Evolutionary conservation across 2,888 invertebrate species (phyloP).

Genomic region (Nemoura dubitans): DNA sequence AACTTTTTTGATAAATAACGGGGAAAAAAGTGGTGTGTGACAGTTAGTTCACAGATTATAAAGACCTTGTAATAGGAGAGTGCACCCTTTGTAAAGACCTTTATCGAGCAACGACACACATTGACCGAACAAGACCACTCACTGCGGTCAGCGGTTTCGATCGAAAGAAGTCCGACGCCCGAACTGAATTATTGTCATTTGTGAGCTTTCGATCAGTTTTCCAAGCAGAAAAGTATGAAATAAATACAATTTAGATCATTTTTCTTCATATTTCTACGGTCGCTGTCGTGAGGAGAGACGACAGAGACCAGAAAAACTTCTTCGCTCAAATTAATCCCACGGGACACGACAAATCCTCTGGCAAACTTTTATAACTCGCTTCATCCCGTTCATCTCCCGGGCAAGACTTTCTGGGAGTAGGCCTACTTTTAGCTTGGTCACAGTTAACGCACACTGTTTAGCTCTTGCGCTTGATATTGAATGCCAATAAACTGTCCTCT

Average conservation of each 20-base stretch:
- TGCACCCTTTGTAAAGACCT: neutral
- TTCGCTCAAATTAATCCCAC: neutral
- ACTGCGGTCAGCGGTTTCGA: neutral
- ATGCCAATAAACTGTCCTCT: neutral
- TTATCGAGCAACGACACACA: neutral
- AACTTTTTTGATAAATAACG: neutral
- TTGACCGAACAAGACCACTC: neutral
- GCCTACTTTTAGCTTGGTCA: neutral
- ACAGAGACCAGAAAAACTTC: conserved; percentile 24
- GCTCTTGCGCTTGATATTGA: neutral
- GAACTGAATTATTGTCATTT: neutral
- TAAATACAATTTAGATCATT: conserved; percentile 19
- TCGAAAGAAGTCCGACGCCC: neutral
- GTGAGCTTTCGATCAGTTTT: conserved; percentile 7
- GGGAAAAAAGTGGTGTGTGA: neutral
- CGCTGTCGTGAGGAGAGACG: conserved; percentile 9
- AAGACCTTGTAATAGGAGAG: neutral
- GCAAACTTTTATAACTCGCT: conserved; percentile 24
- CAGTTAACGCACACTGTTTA: neutral
- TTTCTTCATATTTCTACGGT: conserved; percentile 23
- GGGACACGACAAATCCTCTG: conserved; percentile 29
- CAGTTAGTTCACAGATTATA: neutral
- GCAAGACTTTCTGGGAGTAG: neutral
- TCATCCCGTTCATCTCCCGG: neutral
- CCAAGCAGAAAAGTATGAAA: neutral